A percentile compares a stretch with the other conserved stretches of the same genome.
These are phyloP conservation scores for Tinea pellionella DNA, from an alignment of 2,888 invertebrate genomes.

Conservation along the genomic window DNA sequence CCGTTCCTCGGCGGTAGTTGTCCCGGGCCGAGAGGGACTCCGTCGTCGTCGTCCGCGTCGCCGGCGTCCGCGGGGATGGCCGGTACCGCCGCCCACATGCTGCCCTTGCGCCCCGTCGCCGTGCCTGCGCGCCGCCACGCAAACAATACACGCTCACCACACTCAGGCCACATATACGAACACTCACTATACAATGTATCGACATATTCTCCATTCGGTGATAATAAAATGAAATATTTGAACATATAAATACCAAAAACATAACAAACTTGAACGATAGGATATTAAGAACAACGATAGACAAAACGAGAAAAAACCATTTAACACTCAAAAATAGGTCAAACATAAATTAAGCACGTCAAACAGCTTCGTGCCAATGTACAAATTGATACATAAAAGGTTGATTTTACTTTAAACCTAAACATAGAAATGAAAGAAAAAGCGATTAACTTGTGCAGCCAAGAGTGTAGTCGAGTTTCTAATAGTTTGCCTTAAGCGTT, in stretches of 20 bases:
- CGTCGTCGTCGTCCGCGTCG: constrained; percentile 50
- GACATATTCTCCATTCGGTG: constrained; percentile 13
- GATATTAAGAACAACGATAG: background rate
- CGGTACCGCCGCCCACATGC: constrained; percentile 67
- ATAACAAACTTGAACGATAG: constrained; percentile 22
- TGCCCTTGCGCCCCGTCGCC: constrained; percentile 67
- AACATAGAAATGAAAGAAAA: constrained; percentile 66
- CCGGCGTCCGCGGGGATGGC: constrained; percentile 49
- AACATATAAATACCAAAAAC: constrained; percentile 20
- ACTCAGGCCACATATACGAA: constrained; percentile 21
- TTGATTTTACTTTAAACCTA: constrained; percentile 48
- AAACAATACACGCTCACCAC: constrained; percentile 23
- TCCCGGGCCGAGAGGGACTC: constrained; percentile 79
- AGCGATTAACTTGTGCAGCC: constrained; percentile 66
- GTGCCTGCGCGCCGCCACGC: constrained; percentile 38
- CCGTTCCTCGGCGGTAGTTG: constrained; percentile 84
- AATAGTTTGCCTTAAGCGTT: constrained; percentile 42
- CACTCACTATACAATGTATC: constrained; percentile 1
- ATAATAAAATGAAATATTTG: background rate
- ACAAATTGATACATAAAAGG: constrained; percentile 53
- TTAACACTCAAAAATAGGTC: constrained; percentile 46
- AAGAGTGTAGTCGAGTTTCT: constrained; percentile 65
- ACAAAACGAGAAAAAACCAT: constrained; percentile 51
- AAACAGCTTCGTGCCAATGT: constrained; percentile 67
- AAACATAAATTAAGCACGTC: constrained; percentile 66